Percentiles rank a stretch among this genome's conserved stretches.
These are phyloP conservation scores for Falco cherrug DNA, from an alignment of 2,797 vertebrate genomes.

Conservation along the genomic window DNA sequence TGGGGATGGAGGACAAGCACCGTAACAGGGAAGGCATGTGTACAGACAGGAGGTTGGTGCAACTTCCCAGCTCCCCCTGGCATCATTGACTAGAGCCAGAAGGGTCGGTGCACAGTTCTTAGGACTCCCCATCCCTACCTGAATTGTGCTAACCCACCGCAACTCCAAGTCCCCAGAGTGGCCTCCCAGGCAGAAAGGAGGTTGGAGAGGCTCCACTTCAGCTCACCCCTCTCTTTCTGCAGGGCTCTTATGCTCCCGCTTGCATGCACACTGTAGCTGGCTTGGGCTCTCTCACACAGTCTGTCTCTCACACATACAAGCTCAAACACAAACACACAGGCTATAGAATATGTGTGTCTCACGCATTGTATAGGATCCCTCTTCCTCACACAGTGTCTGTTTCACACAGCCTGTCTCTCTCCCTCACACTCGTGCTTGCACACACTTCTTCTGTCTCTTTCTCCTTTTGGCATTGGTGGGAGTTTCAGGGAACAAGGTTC, in stretches of 20 bases:
- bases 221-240: background rate
- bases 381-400: background rate
- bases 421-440: background rate
- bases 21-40: background rate
- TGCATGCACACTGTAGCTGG: rapidly evolving
- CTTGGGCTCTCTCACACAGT: background rate
- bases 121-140: background rate
- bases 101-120: background rate
- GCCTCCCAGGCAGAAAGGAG: background rate
- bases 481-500: background rate
- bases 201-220: background rate
- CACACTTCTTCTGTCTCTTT: background rate
- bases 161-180: background rate
- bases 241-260: background rate
- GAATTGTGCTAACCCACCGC: background rate
- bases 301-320: background rate
- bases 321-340: background rate
- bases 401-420: background rate
- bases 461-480: background rate
- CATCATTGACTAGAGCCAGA: background rate
- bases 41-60: background rate
- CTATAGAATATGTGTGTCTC: background rate
- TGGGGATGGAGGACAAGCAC: background rate
- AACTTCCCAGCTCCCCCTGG: background rate
- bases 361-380: background rate